Conservation (phyloP, 2,888 invertebrate species). For the Cheilosia soror region DNA sequence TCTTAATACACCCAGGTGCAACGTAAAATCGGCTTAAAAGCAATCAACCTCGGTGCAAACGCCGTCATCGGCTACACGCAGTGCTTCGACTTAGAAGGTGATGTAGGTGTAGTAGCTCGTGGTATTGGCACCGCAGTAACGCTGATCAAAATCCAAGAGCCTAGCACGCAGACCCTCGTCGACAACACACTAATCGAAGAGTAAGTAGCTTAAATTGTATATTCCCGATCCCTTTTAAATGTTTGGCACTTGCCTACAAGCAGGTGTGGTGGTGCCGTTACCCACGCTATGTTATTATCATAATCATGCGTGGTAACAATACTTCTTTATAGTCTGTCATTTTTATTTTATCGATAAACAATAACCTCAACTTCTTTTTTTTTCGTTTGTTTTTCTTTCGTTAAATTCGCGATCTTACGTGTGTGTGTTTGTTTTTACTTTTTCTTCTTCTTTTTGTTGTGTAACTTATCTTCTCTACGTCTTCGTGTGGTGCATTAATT, state of each 20-base stretch:
- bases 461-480: slow-evolving; percentile 40
- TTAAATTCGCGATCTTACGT: slow-evolving; percentile 57
- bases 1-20: slow-evolving; percentile 86
- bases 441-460: slow-evolving; percentile 30
- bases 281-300: neutral
- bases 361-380: slow-evolving; percentile 55
- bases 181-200: slow-evolving; percentile 85
- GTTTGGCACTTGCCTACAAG: slow-evolving; percentile 21
- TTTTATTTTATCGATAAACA: slow-evolving; percentile 7
- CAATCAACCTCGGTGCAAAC: slow-evolving; percentile 96
- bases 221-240: neutral
- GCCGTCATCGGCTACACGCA: slow-evolving; percentile 97
- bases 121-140: slow-evolving; percentile 96
- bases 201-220: slow-evolving; percentile 84
- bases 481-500: slow-evolving; percentile 38
- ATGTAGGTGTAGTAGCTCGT: slow-evolving; percentile 97
- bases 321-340: slow-evolving; percentile 2
- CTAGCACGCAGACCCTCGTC: slow-evolving; percentile 80
- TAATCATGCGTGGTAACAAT: slow-evolving; percentile 32
- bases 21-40: slow-evolving; percentile 96
- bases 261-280: slow-evolving; percentile 30
- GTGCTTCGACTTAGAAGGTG: slow-evolving; percentile 98
- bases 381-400: slow-evolving; percentile 52
- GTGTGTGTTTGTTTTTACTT: slow-evolving; percentile 49
- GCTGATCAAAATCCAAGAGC: slow-evolving; percentile 86